Evolutionary conservation across 2,888 invertebrate species (phyloP), one percentile per base, ranked within the genome.

Genomic region (Polymixis lichenea): DNA sequence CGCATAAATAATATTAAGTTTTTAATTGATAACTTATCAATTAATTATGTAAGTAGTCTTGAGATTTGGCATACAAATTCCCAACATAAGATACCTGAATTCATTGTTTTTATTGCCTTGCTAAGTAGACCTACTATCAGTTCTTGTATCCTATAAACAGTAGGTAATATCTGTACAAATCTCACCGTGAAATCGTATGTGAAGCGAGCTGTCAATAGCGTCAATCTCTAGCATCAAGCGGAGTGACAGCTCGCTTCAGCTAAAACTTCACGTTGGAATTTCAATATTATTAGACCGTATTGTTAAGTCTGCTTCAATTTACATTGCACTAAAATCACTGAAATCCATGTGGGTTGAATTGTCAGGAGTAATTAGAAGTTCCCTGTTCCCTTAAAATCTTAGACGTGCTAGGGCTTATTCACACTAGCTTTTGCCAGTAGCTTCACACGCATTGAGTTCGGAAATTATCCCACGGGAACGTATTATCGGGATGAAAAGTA

Each of bases 21-120:
- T 60, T 72, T 51, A 51, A 72, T 72, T 66, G 9, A 66, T 66
- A 51, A 17, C 17, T 51, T 51, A 66, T 72, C 53, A 38, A 25
- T 25, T 15, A 58, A 49, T n/a, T 51, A 61, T 22, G 1, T 13
- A 22, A 38, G 38, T 38, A 38, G 25, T 60, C 46, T 25, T 19
- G 0, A 49, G 46, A 28, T 49, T 67, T 55, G 13, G 43, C 28
- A 28, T 28, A 28, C 25, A 22, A 55, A 46, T 6, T 7, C 43
- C 17, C 5, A 15, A 38, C 25, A 28, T n/a, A 28, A 32, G 22
- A 22, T 46, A 22, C 9, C 8, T 58, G 22, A 43, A 19, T 66
- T 7, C 6, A 49, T 17, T 28, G 8, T 49, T 38, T 65, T 71
- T 32, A 9, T 25, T 65, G 17, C 43, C 19, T 6, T 43, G 43